Evolutionary conservation across 2,888 invertebrate species (phyloP).

Genomic region (Acronicta psi): DNA sequence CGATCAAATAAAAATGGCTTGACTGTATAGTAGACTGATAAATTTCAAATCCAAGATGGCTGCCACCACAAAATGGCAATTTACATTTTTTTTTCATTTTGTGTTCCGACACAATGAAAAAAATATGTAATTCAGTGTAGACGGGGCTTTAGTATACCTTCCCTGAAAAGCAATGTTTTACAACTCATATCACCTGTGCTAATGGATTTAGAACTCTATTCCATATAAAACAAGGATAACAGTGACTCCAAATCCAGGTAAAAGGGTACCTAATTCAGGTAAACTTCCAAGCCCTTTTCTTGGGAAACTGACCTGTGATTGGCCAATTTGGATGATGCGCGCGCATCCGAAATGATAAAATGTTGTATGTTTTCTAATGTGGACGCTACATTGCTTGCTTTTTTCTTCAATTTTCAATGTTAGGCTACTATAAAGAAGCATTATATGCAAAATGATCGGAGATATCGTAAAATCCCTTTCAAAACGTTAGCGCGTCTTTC

Average conservation of each 20-base stretch:
- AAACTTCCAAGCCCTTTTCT: slow-evolving; percentile 66
- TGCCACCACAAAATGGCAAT: too few relatives aligned
- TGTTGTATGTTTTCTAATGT: slow-evolving; percentile 3
- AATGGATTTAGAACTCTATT: slow-evolving; percentile 13
- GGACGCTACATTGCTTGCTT: slow-evolving; percentile 33
- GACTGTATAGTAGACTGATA: too few relatives aligned
- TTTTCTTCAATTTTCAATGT: rapidly evolving
- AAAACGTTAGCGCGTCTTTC: slow-evolving; percentile 24
- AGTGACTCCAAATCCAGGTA: slow-evolving; percentile 8
- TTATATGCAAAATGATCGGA: slow-evolving; percentile 11
- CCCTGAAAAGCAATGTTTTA: slow-evolving; percentile 13
- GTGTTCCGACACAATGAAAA: too few relatives aligned
- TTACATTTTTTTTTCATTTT: too few relatives aligned
- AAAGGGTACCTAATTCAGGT: slow-evolving; percentile 42
- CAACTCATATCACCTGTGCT: neutral
- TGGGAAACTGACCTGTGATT: slow-evolving; percentile 63
- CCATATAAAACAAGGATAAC: rapidly evolving
- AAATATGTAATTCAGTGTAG: too few relatives aligned
- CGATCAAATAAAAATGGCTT: too few relatives aligned
- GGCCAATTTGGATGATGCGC: slow-evolving; percentile 68
- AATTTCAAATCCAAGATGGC: too few relatives aligned
- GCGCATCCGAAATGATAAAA: slow-evolving; percentile 58
- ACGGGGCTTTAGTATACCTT: slow-evolving; percentile 18
- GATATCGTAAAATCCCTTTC: slow-evolving; percentile 3
- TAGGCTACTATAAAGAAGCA: slow-evolving; percentile 11